Base-by-base conservation (phyloP, 2,888 invertebrate species). In the Bugulina stolonifera region DNA sequence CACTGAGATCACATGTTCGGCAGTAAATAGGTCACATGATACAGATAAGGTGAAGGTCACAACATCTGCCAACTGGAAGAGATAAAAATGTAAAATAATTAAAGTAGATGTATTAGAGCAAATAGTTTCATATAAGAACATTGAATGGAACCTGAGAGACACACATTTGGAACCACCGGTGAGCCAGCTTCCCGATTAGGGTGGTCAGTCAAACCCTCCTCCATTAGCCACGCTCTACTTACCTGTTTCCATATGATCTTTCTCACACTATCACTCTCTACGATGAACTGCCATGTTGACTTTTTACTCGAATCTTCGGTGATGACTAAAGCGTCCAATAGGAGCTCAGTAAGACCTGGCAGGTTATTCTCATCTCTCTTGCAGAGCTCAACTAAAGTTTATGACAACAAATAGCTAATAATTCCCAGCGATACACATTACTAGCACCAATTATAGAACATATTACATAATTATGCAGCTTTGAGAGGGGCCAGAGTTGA, bases 181-280 rank as follows among this genome's bases (percentile, higher is more conserved):
- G n/a, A n/a, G n/a, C n/a, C n/a, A n/a, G n/a, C n/a, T n/a, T n/a
- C n/a, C n/a, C n/a, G n/a, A n/a, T n/a, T n/a, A n/a, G n/a, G n/a
- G n/a, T n/a, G n/a, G n/a, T n/a, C n/a, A n/a, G n/a, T n/a, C n/a
- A n/a, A n/a, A n/a, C n/a, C n/a, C n/a, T n/a, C n/a, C n/a, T n/a
- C n/a, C n/a, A n/a, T n/a, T n/a, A n/a, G n/a, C n/a, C n/a, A n/a
- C n/a, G n/a, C n/a, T n/a, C n/a, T n/a, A 55, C 25, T 10, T 32
- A 64, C 64, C 64, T 25, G 18, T 64, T 64, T 64, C 64, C 64
- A 64, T 10, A 64, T 27, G 34, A 18, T 32, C 10, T 22, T 14
- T 32, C 64, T 64, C 10, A 64, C 32, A 10, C 27, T 64, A 14
- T 64, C 64, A 64, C 25, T 25, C 32, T 64, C 64, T 14, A 32